These are phyloP conservation scores for Sinocyclocheilus anshuiensis DNA, from an alignment of 2,113 vertebrate genomes.

Conservation along the genomic window DNA sequence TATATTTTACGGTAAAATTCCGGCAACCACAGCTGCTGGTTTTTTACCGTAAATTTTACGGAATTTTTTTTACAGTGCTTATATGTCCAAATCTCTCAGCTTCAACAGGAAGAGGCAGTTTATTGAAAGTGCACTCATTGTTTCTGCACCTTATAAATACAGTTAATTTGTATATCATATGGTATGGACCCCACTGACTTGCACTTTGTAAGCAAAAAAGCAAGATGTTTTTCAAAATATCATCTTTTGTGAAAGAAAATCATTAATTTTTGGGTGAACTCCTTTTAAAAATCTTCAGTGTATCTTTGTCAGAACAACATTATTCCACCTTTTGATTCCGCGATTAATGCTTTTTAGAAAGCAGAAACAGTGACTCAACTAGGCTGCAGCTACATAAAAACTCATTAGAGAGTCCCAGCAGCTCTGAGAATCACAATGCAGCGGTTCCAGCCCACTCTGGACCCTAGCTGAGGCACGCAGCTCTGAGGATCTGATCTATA, in stretches of 20 bases:
- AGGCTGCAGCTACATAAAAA: neutral
- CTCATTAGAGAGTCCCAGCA: neutral
- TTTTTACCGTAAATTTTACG: too few species aligned
- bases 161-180: neutral
- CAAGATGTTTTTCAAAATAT: neutral
- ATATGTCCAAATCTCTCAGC: conserved; percentile 72
- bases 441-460: conserved; percentile 16
- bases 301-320: neutral
- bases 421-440: conserved; percentile 4
- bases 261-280: neutral
- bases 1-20: too few species aligned
- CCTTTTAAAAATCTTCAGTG: neutral
- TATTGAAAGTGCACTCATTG: conserved; percentile 66
- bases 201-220: neutral
- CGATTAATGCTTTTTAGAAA: conserved; percentile 1
- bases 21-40: too few species aligned
- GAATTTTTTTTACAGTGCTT: too few species aligned
- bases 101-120: conserved; percentile 68
- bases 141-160: conserved; percentile 50
- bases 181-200: neutral
- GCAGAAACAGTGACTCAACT: neutral
- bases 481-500: conserved; percentile 38
- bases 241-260: neutral
- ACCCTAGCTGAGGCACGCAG: conserved; percentile 41
- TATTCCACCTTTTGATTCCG: neutral